A percentile compares a stretch with the other conserved stretches of the same genome.
These are phyloP conservation scores for Eriocheir sinensis DNA, from an alignment of 1,140 invertebrate species.

Conservation along the genomic window DNA sequence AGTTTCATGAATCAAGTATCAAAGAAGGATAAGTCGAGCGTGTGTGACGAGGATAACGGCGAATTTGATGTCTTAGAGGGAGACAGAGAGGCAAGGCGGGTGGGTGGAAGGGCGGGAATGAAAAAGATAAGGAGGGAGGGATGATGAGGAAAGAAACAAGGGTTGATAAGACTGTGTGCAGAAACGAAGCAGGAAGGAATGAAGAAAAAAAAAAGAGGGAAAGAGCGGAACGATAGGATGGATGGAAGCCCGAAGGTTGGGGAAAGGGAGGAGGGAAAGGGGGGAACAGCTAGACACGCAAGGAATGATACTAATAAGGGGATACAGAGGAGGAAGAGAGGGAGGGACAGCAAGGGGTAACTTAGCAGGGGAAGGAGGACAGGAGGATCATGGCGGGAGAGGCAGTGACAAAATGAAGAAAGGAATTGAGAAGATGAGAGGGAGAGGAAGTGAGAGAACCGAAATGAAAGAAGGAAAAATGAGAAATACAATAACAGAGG, in stretches of 20 bases:
- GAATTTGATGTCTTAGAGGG: too few relatives aligned
- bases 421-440: not conserved
- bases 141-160: too few relatives aligned
- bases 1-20: not conserved
- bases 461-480: not conserved
- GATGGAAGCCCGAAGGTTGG: too few relatives aligned
- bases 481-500: not conserved
- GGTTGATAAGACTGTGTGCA: too few relatives aligned
- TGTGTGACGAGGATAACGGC: not conserved
- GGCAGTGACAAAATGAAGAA: not conserved
- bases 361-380: not conserved
- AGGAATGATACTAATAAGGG: not conserved
- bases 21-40: not conserved
- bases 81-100: not conserved
- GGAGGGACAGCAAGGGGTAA: too few relatives aligned
- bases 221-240: too few relatives aligned
- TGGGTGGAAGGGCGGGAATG: not conserved
- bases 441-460: slow-evolving; percentile 45
- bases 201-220: too few relatives aligned
- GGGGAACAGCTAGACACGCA: too few relatives aligned
- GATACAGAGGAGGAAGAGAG: not conserved
- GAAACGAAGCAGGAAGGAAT: too few relatives aligned
- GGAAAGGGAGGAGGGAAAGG: too few relatives aligned
- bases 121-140: not conserved
- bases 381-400: too few relatives aligned